Conservation (phyloP, 2,797 vertebrate genomes). For the Malacoctenus gilli region DNA sequence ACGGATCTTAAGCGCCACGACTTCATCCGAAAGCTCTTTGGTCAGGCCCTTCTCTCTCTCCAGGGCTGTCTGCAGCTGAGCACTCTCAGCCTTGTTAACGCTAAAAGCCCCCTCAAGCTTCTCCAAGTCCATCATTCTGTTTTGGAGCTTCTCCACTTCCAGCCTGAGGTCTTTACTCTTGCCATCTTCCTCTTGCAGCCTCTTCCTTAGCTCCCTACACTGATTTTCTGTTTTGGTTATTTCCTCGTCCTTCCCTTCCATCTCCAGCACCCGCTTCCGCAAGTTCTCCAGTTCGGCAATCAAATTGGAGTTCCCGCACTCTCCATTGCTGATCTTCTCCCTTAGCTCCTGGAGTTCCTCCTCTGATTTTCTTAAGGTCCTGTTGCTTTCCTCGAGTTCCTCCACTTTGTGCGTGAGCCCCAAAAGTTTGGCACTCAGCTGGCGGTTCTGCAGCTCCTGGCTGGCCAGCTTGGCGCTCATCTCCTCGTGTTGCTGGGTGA, state of each 20-base stretch:
- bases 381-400: constrained; percentile 91
- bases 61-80: constrained; percentile 86
- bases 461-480: constrained; percentile 88
- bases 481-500: constrained; percentile 92
- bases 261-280: constrained; percentile 91
- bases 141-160: constrained; percentile 93
- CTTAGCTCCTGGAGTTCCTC: constrained; percentile 91
- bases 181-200: constrained; percentile 89
- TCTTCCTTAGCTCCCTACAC: constrained; percentile 90
- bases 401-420: constrained; percentile 88
- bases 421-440: constrained; percentile 87
- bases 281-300: constrained; percentile 94
- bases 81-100: constrained; percentile 88
- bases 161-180: constrained; percentile 88
- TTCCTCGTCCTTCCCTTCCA: constrained; percentile 98
- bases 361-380: constrained; percentile 88
- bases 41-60: constrained; percentile 90
- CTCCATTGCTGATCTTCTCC: constrained; percentile 91
- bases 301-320: constrained; percentile 92
- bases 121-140: constrained; percentile 93
- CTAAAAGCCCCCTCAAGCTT: constrained; percentile 90
- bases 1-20: constrained; percentile 89
- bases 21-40: constrained; percentile 91
- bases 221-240: constrained; percentile 93
- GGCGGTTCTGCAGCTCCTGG: constrained; percentile 88